Percentiles rank a stretch among this genome's conserved stretches.
Evolutionary conservation across 1,140 invertebrate genomes (phyloP).

Genomic region (Drosophila eugracilis): DNA sequence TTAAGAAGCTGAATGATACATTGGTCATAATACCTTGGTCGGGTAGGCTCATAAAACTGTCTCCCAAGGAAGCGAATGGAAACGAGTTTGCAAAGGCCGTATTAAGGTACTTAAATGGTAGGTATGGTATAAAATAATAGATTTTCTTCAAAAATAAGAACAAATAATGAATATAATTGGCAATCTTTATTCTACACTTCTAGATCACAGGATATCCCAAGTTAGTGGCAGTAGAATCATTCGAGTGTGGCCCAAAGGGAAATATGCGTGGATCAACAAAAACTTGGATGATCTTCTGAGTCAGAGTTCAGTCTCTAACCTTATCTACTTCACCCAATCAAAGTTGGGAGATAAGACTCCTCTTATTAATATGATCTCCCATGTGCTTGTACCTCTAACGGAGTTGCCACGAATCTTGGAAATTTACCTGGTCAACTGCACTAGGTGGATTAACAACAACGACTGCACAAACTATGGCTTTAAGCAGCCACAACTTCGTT

Average conservation of each 20-base stretch:
- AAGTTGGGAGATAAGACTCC: background rate
- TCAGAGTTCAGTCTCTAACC: background rate
- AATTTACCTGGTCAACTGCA: background rate
- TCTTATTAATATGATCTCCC: background rate
- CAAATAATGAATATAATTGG: background rate
- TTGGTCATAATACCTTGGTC: background rate
- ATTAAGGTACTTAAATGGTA: background rate
- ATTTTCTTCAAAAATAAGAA: background rate
- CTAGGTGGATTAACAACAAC: background rate
- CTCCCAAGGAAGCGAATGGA: background rate
- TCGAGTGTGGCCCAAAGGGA: background rate
- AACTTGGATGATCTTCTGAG: background rate
- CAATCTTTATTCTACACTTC: background rate
- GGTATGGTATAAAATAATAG: background rate
- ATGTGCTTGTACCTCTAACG: background rate
- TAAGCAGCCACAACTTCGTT: background rate
- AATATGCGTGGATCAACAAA: background rate
- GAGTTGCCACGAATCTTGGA: background rate
- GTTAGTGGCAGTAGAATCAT: background rate
- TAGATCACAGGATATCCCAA: background rate
- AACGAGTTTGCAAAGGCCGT: background rate
- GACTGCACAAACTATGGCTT: background rate
- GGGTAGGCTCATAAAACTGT: background rate
- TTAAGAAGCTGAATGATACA: background rate
- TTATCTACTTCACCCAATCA: background rate